Percentiles rank a stretch among this genome's conserved stretches.
Conservation (phyloP, 2,113 vertebrate genomes). For the Odontesthes bonariensis region DNA sequence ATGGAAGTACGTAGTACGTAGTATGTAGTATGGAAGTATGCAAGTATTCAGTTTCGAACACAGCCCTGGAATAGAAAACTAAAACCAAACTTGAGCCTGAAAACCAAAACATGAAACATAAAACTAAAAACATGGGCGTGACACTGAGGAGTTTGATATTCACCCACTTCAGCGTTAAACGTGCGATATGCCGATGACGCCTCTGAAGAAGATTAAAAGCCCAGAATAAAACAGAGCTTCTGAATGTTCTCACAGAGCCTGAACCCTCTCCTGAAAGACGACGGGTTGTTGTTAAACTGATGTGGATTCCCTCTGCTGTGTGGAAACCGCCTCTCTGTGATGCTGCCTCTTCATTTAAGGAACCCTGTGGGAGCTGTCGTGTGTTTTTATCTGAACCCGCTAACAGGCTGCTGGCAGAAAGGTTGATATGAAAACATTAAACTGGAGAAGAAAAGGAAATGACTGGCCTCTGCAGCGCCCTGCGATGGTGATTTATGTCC, state of each 20-base stretch:
- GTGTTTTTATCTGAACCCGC: slow-evolving; percentile 16
- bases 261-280: not conserved
- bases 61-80: too few relatives aligned
- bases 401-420: slow-evolving; percentile 24
- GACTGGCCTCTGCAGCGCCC: slow-evolving; percentile 55
- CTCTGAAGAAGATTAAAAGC: too few relatives aligned
- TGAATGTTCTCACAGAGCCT: not conserved
- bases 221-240: too few relatives aligned
- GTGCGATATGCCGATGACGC: too few relatives aligned
- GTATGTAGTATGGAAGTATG: too few relatives aligned
- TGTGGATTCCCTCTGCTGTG: not conserved
- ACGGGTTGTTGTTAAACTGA: not conserved
- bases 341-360: not conserved
- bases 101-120: too few relatives aligned
- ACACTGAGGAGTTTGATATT: too few relatives aligned
- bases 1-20: too few relatives aligned
- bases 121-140: too few relatives aligned
- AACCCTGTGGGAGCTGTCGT: not conserved
- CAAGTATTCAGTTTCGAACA: too few relatives aligned
- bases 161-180: too few relatives aligned
- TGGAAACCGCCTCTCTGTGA: not conserved
- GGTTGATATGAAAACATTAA: slow-evolving; percentile 34
- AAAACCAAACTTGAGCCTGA: too few relatives aligned
- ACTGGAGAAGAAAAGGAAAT: slow-evolving; percentile 48
- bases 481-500: slow-evolving; percentile 58